These are phyloP conservation scores for Halictus quadricinctus DNA, from an alignment of 2,888 invertebrate species.

Conservation along the genomic window DNA sequence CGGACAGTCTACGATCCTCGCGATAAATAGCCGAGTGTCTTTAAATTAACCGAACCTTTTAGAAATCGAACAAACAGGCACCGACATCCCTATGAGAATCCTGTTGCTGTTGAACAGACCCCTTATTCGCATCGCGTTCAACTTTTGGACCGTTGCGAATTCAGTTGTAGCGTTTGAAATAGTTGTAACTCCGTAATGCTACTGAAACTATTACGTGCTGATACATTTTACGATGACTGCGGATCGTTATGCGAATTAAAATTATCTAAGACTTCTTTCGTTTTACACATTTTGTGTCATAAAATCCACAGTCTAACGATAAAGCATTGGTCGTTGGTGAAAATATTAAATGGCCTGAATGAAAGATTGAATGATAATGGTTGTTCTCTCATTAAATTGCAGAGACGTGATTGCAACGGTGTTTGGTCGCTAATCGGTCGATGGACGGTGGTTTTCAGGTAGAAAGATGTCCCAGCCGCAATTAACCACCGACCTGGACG, in stretches of 20 bases:
- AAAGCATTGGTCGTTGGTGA: neutral
- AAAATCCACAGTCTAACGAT: too few relatives aligned
- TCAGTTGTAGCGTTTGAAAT: neutral
- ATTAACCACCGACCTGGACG: conserved; percentile 66
- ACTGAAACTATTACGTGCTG: too few relatives aligned
- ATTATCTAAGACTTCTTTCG: too few relatives aligned
- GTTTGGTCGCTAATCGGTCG: neutral
- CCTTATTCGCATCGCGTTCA: neutral
- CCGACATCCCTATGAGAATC: neutral
- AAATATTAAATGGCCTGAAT: neutral
- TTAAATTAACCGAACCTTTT: neutral
- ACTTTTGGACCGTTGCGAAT: too few relatives aligned
- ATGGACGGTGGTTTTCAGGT: conserved; percentile 54
- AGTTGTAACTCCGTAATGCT: too few relatives aligned
- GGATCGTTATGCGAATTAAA: too few relatives aligned
- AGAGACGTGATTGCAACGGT: neutral
- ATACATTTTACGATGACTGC: too few relatives aligned
- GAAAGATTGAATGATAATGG: neutral
- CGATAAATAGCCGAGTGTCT: neutral
- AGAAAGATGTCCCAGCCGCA: conserved; percentile 70
- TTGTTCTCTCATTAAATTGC: neutral
- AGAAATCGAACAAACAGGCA: neutral
- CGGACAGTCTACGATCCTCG: neutral
- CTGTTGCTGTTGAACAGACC: neutral
- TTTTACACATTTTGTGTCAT: too few relatives aligned